phyloP scores from a whole-genome alignment of 1,140 invertebrate species.

The Drosophila lacteicornis region DNA sequence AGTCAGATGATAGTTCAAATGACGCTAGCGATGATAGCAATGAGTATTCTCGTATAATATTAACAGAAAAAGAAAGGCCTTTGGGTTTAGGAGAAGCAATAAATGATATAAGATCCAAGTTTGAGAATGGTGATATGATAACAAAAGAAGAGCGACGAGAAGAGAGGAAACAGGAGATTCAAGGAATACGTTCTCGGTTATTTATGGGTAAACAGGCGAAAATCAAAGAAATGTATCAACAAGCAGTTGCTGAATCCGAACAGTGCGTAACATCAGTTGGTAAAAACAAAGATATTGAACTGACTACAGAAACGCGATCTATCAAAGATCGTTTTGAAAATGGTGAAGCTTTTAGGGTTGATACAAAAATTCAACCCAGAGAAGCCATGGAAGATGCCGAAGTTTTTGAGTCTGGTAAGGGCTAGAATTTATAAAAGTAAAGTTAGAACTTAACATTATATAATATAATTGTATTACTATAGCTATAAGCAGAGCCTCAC shows the following conservation, averaged over 20 bases:
- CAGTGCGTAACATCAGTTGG: constrained; percentile 87
- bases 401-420: constrained; percentile 92
- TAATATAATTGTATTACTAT: not conserved
- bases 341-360: constrained; percentile 87
- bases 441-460: not conserved
- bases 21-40: constrained; percentile 77
- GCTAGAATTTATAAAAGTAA: not conserved
- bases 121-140: constrained; percentile 89
- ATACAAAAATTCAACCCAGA: not conserved
- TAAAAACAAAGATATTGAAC: constrained; percentile 87
- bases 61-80: constrained; percentile 88
- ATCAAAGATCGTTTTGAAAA: constrained; percentile 94
- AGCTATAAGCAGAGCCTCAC: constrained; percentile 94
- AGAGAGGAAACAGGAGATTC: constrained; percentile 94
- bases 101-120: constrained; percentile 92
- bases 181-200: constrained; percentile 92
- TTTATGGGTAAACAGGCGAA: constrained; percentile 95
- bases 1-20: constrained; percentile 51
- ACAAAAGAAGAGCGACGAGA: constrained; percentile 90
- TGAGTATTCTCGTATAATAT: constrained; percentile 73
- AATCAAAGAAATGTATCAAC: constrained; percentile 96
- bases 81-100: constrained; percentile 92
- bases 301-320: constrained; percentile 88
- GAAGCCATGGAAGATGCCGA: constrained; percentile 88
- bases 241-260: constrained; percentile 93